phyloP scores from a whole-genome alignment of 2,888 invertebrate genomes.

The Andrena praecox region DNA sequence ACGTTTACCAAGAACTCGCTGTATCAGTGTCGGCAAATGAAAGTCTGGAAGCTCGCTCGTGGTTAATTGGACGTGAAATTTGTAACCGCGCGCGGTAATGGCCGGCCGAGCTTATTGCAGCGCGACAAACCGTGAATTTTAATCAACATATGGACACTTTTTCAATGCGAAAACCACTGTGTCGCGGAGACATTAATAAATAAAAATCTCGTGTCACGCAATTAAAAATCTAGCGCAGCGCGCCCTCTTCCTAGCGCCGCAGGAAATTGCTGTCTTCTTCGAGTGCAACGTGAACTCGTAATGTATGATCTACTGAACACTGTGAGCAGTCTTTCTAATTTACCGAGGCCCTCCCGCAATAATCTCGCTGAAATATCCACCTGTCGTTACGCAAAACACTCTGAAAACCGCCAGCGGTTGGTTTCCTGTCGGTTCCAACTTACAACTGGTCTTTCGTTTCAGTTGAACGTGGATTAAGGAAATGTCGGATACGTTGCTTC shows the following conservation, averaged over 20 bases:
- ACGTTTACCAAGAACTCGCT: neutral
- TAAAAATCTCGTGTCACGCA: slow-evolving; percentile 7
- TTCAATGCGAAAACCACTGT: neutral
- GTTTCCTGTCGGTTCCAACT: neutral
- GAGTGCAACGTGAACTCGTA: neutral
- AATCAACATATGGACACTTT: slow-evolving; percentile 28
- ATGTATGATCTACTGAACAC: neutral
- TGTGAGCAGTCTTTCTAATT: slow-evolving; percentile 10
- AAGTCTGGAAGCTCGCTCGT: neutral
- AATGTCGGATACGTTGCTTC: neutral
- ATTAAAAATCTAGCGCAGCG: slow-evolving; percentile 35
- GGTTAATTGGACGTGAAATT: slow-evolving; percentile 19
- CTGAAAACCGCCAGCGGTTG: neutral
- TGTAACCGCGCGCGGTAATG: neutral
- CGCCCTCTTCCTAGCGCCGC: neutral
- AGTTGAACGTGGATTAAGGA: slow-evolving; percentile 19
- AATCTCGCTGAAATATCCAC: neutral
- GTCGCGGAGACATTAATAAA: slow-evolving; percentile 16
- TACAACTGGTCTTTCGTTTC: slow-evolving; percentile 8
- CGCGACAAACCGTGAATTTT: slow-evolving; percentile 13
- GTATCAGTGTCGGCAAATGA: neutral
- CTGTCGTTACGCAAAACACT: neutral
- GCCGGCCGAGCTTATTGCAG: neutral
- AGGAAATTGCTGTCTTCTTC: slow-evolving; percentile 1
- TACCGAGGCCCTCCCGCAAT: neutral